A percentile compares a stretch with the other conserved stretches of the same genome.
Conservation (phyloP, 2,888 invertebrate genomes). For the Sabellastarte sp. region DNA sequence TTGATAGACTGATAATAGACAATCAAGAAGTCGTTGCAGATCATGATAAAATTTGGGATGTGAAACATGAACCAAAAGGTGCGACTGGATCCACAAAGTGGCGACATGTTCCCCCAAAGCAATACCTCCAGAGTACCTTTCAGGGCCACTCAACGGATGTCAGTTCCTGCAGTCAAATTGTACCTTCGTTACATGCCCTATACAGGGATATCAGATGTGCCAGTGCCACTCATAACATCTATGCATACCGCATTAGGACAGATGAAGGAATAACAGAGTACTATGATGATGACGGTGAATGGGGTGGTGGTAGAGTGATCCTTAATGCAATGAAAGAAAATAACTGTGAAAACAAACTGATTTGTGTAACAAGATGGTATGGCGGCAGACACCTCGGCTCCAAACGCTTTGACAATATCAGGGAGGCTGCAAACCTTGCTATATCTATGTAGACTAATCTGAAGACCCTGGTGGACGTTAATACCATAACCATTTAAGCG, state of each 20-base stretch:
- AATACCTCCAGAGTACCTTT: not conserved
- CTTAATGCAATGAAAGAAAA: not conserved
- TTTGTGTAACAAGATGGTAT: not conserved
- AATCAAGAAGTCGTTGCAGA: not conserved
- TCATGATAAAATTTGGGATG: not conserved
- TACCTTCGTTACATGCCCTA: not conserved
- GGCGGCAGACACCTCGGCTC: not conserved
- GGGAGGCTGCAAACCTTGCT: not conserved
- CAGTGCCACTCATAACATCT: not conserved
- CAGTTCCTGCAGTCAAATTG: not conserved
- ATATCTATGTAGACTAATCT: too few relatives aligned
- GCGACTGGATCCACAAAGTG: not conserved
- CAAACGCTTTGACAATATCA: not conserved
- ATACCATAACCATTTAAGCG: too few relatives aligned
- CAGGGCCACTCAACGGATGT: not conserved
- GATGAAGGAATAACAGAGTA: not conserved
- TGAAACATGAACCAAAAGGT: not conserved
- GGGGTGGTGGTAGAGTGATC: not conserved
- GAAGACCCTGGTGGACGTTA: too few relatives aligned
- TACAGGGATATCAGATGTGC: not conserved
- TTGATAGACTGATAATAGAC: not conserved
- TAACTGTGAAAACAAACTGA: not conserved
- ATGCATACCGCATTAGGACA: not conserved
- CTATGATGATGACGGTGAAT: not conserved
- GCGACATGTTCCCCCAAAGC: not conserved